Evolutionary conservation across 2,888 invertebrate genomes (phyloP).

Genomic region (Andrena trimmerana): DNA sequence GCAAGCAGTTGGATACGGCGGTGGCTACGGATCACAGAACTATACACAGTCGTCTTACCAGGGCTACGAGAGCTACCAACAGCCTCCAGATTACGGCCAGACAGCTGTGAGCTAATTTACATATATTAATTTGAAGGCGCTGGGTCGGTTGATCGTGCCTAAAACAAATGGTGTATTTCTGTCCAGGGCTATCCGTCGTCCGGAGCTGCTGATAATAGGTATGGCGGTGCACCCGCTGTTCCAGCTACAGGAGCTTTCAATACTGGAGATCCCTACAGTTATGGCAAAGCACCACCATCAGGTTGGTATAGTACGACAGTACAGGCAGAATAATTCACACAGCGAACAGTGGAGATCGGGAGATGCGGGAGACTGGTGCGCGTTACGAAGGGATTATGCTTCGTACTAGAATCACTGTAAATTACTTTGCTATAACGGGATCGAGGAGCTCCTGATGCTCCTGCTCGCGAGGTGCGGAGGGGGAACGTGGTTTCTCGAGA

Average conservation of each 20-base stretch:
- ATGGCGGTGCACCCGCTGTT: slow-evolving; percentile 80
- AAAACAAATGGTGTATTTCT: neutral
- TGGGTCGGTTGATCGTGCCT: neutral
- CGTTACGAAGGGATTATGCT: no score
- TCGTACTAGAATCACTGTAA: neutral
- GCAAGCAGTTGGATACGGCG: slow-evolving; percentile 77
- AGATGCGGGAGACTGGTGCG: neutral
- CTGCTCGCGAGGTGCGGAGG: slow-evolving; percentile 4
- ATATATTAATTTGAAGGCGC: neutral
- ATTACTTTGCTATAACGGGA: neutral
- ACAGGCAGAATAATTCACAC: neutral
- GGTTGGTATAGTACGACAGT: slow-evolving; percentile 69
- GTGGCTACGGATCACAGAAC: slow-evolving; percentile 80
- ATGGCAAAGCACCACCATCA: slow-evolving; percentile 83
- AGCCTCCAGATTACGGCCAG: slow-evolving; percentile 82
- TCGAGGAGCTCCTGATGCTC: neutral
- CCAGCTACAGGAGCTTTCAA: slow-evolving; percentile 80
- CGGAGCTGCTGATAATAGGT: slow-evolving; percentile 81
- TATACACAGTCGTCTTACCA: slow-evolving; percentile 82
- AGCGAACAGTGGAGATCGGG: neutral
- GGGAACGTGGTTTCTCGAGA: neutral
- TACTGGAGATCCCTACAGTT: slow-evolving; percentile 82
- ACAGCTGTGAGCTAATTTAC: slow-evolving; percentile 76
- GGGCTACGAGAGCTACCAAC: slow-evolving; percentile 83
- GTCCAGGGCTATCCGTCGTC: slow-evolving; percentile 81